Conservation (phyloP, 2,797 vertebrate genomes). For the Rachycentron canadum region DNA sequence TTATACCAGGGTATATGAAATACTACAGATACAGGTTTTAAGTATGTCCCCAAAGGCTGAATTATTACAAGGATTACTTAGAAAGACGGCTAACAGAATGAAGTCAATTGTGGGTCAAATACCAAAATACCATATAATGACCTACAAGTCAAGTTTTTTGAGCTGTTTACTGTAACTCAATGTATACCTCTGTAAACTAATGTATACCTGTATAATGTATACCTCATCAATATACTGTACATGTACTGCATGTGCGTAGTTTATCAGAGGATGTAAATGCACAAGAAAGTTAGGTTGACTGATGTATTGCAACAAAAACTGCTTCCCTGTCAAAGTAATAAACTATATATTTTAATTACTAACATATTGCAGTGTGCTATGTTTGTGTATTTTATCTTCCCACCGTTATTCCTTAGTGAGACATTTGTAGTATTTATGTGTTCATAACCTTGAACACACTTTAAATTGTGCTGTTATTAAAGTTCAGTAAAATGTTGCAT, state of each 20-base stretch:
- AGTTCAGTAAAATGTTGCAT: slow-evolving; percentile 59
- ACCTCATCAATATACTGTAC: background rate
- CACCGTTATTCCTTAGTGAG: background rate
- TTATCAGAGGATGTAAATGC: background rate
- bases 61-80: slow-evolving; percentile 37
- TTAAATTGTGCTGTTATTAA: background rate
- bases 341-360: slow-evolving; percentile 7
- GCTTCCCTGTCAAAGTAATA: slow-evolving; percentile 36
- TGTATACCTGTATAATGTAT: background rate
- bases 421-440: background rate
- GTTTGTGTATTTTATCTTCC: slow-evolving; percentile 31
- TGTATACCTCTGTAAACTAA: background rate
- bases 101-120: slow-evolving; percentile 67
- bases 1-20: slow-evolving; percentile 35
- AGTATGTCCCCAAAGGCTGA: slow-evolving; percentile 18
- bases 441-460: background rate
- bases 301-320: slow-evolving; percentile 9
- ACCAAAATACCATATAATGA: slow-evolving; percentile 51
- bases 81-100: slow-evolving; percentile 10
- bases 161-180: slow-evolving; percentile 15
- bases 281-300: background rate
- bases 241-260: background rate
- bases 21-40: slow-evolving; percentile 20
- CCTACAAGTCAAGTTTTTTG: slow-evolving; percentile 37
- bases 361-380: background rate